These are phyloP conservation scores for Nesometra sesokonis DNA, from an alignment of 35 echinoderm and acorn worm species.

Conservation along the genomic window DNA sequence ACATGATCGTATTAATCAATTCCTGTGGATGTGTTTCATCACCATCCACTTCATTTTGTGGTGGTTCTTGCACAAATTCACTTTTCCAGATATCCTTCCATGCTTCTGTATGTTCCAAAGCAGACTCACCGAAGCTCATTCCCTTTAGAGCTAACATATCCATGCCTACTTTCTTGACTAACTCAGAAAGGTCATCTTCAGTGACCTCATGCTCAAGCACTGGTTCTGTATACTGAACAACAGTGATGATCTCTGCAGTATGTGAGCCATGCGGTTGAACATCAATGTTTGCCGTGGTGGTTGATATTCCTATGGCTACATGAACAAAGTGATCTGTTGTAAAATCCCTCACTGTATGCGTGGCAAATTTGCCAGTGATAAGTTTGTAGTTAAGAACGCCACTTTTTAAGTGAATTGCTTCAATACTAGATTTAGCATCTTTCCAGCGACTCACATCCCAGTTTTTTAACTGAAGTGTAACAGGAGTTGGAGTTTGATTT, in stretches of 20 bases:
- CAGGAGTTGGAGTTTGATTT: conserved; percentile 54
- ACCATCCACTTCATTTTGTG: not conserved
- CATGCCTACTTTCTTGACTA: conserved; percentile 60
- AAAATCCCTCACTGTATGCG: conserved; percentile 34
- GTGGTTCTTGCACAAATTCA: conserved; percentile 47
- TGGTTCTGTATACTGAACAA: conserved; percentile 69
- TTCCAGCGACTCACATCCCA: conserved; percentile 78
- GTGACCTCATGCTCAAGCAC: conserved; percentile 43
- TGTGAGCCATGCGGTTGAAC: conserved; percentile 52
- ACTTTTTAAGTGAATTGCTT: conserved; percentile 62
- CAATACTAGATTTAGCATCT: conserved; percentile 51
- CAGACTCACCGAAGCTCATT: conserved; percentile 33
- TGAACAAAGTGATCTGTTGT: conserved; percentile 41
- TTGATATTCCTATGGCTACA: conserved; percentile 62
- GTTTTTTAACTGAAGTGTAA: conserved; percentile 39
- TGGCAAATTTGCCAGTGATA: conserved; percentile 52
- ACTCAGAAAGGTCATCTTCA: conserved; percentile 31
- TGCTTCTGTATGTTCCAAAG: conserved; percentile 43
- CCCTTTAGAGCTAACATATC: conserved; percentile 59
- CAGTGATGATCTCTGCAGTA: conserved; percentile 31
- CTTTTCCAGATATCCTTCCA: conserved; percentile 94
- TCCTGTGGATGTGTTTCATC: conserved; percentile 24
- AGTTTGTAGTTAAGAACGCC: conserved; percentile 43
- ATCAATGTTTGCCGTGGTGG: conserved; percentile 33
- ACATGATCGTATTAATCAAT: conserved; percentile 52